Conservation (phyloP, 2,888 invertebrate genomes). For the Tenthredo livida region DNA sequence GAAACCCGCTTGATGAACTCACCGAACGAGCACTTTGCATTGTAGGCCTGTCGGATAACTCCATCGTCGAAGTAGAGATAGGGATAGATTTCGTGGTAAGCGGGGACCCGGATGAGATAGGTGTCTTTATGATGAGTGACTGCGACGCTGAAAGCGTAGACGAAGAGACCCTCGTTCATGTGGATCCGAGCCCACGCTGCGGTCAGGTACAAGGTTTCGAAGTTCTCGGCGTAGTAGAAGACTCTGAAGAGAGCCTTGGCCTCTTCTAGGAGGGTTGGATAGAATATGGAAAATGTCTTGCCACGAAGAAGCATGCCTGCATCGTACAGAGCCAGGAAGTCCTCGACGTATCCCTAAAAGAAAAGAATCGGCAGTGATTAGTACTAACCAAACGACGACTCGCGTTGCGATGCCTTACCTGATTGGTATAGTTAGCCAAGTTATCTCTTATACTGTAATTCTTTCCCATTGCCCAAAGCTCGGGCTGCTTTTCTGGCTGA, state of each 20-base stretch:
- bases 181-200: slow-evolving; percentile 78
- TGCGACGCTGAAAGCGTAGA: slow-evolving; percentile 83
- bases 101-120: slow-evolving; percentile 84
- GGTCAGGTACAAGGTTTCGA: slow-evolving; percentile 81
- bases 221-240: slow-evolving; percentile 82
- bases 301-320: slow-evolving; percentile 68
- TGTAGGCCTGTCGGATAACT: slow-evolving; percentile 77
- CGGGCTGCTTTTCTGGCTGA: slow-evolving; percentile 65
- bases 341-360: slow-evolving; percentile 76
- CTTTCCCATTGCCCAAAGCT: slow-evolving; percentile 62
- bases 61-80: slow-evolving; percentile 85
- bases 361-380: neutral
- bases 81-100: slow-evolving; percentile 87
- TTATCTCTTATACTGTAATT: slow-evolving; percentile 66
- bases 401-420: slow-evolving; percentile 62
- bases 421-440: slow-evolving; percentile 66
- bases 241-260: slow-evolving; percentile 81
- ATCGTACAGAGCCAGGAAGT: slow-evolving; percentile 77
- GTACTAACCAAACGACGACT: neutral
- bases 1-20: slow-evolving; percentile 12
- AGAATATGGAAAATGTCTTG: slow-evolving; percentile 72
- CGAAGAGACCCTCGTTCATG: slow-evolving; percentile 80
- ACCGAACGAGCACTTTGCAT: neutral
- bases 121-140: slow-evolving; percentile 83
- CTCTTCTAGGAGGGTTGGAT: slow-evolving; percentile 77